Conservation (phyloP, 2,797 vertebrate genomes). For the Malacoraja senta region DNA sequence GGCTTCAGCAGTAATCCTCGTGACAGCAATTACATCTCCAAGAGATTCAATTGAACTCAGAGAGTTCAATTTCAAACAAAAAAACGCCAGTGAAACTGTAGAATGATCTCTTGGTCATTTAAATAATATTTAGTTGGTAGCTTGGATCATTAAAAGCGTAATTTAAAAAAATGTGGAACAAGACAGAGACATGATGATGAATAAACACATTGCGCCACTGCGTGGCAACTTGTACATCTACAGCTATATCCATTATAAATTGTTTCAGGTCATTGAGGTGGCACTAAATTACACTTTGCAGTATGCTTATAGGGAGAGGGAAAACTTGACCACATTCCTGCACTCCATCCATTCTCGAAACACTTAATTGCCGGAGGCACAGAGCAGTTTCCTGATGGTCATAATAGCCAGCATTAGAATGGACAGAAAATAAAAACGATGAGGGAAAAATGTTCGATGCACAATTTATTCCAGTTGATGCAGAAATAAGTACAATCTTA, state of each 20-base stretch:
- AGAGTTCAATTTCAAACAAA: neutral
- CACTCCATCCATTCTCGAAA: neutral
- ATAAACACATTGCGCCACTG: conserved; percentile 12
- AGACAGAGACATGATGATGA: neutral
- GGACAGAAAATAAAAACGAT: neutral
- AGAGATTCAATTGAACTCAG: neutral
- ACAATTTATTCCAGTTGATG: neutral
- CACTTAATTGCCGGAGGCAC: neutral
- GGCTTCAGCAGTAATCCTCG: neutral
- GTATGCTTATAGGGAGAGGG: too few species aligned
- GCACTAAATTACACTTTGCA: neutral
- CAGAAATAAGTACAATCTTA: neutral
- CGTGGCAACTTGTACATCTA: neutral
- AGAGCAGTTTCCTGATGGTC: neutral
- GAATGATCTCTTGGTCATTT: conserved; percentile 14
- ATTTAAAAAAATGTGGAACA: neutral
- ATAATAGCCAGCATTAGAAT: neutral
- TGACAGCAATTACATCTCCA: neutral
- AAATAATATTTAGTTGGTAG: neutral
- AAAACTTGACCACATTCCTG: neutral
- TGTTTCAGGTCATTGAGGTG: neutral
- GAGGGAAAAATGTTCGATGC: neutral
- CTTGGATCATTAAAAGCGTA: neutral
- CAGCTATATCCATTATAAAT: neutral
- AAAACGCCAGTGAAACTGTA: neutral